Percentiles rank a stretch among this genome's conserved stretches.
phyloP scores from a whole-genome alignment of 2,888 invertebrate genomes.

The Chrysopilus asiliformis region DNA sequence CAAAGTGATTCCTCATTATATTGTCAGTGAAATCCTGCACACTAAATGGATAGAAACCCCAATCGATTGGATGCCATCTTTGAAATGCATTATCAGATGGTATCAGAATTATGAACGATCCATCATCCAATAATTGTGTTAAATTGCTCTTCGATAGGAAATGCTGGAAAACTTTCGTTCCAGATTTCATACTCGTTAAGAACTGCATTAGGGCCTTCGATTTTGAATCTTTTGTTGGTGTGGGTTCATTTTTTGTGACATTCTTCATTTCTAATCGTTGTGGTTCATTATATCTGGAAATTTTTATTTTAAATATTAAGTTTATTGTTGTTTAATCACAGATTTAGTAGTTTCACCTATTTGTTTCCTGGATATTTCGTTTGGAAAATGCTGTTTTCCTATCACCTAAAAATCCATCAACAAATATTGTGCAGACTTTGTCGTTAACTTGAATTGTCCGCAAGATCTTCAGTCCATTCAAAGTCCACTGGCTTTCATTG shows the following conservation, averaged over 20 bases:
- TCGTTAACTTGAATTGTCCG: conserved; percentile 33
- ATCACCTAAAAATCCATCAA: conserved; percentile 37
- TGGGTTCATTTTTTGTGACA: conserved; percentile 28
- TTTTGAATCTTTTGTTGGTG: conserved; percentile 28
- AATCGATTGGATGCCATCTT: conserved; percentile 54
- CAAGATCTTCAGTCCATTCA: conserved; percentile 33
- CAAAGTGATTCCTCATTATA: conserved; percentile 47
- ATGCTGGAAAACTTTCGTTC: conserved; percentile 49
- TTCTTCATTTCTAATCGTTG: conserved; percentile 33
- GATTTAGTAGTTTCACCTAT: conserved; percentile 26
- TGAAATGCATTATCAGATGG: conserved; percentile 53
- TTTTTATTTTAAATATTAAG: conserved; percentile 1
- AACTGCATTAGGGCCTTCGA: conserved; percentile 36
- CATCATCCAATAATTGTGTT: conserved; percentile 41
- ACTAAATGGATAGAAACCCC: conserved; percentile 55
- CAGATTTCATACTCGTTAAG: conserved; percentile 45
- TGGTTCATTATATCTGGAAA: conserved; percentile 32
- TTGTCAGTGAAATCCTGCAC: conserved; percentile 50
- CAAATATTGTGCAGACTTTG: conserved; percentile 32
- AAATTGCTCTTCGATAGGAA: conserved; percentile 48
- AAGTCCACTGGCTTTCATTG: conserved; percentile 29
- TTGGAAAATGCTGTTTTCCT: conserved; percentile 34
- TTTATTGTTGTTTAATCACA: no score
- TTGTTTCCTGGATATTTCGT: conserved; percentile 36
- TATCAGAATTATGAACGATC: conserved; percentile 47